phyloP scores from a whole-genome alignment of 2,797 vertebrate species.

The Diglossa cyanea region DNA sequence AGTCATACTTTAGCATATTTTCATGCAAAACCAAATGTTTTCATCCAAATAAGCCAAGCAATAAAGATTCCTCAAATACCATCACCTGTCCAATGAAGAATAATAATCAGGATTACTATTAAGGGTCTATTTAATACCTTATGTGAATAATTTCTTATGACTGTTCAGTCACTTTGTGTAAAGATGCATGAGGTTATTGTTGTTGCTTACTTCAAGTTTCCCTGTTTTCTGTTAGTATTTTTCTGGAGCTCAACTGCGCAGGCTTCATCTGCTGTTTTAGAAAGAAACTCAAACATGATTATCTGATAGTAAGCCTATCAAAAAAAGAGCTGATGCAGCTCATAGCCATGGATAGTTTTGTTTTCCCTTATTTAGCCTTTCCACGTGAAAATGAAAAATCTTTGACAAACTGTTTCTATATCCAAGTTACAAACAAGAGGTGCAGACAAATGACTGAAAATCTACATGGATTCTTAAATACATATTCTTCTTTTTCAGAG shows the following conservation, averaged over 20 bases:
- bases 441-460: neutral
- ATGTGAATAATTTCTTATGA: neutral
- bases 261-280: neutral
- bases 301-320: neutral
- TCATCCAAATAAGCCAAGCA: slow-evolving; percentile 48
- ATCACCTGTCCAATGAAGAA: neutral
- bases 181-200: neutral
- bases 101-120: neutral
- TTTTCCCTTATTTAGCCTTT: neutral
- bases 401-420: neutral
- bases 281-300: neutral
- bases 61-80: slow-evolving; percentile 24
- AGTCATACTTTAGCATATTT: slow-evolving; percentile 45
- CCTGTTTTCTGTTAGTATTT: neutral
- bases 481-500: neutral
- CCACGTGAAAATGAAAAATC: neutral
- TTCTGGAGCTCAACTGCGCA: neutral
- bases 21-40: slow-evolving; percentile 24
- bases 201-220: neutral
- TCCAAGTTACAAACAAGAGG: neutral
- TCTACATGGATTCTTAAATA: neutral
- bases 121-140: neutral
- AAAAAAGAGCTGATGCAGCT: neutral
- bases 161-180: neutral
- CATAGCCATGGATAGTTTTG: neutral